These are phyloP conservation scores for Paraescarpia echinospica DNA, from an alignment of 1,140 invertebrate genomes.

Conservation along the genomic window DNA sequence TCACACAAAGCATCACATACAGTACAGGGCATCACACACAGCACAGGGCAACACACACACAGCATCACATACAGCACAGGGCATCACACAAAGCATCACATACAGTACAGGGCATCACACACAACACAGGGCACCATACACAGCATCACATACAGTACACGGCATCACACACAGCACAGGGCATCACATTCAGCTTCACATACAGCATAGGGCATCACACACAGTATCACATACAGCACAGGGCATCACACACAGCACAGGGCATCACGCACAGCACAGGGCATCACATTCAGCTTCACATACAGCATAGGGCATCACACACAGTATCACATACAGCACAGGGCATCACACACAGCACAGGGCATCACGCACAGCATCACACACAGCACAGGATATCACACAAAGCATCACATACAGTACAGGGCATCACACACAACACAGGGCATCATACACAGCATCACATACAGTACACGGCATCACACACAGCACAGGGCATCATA, in stretches of 20 bases:
- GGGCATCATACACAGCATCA: too few relatives aligned
- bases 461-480: too few relatives aligned
- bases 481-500: too few relatives aligned
- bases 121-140: not conserved
- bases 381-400: too few relatives aligned
- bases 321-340: not conserved
- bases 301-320: too few relatives aligned
- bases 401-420: too few relatives aligned
- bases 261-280: not conserved
- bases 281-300: not conserved
- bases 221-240: not conserved
- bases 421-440: too few relatives aligned
- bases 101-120: not conserved
- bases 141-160: not conserved
- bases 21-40: constrained; percentile 24
- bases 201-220: not conserved
- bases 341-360: not conserved
- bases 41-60: not conserved
- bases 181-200: not conserved
- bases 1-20: not conserved
- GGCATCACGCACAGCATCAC: too few relatives aligned
- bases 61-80: not conserved
- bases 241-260: not conserved
- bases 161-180: not conserved
- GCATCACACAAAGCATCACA: too few relatives aligned